Evolutionary conservation across 2,113 vertebrate genomes (phyloP).

Genomic region (Glaucomys volans): DNA sequence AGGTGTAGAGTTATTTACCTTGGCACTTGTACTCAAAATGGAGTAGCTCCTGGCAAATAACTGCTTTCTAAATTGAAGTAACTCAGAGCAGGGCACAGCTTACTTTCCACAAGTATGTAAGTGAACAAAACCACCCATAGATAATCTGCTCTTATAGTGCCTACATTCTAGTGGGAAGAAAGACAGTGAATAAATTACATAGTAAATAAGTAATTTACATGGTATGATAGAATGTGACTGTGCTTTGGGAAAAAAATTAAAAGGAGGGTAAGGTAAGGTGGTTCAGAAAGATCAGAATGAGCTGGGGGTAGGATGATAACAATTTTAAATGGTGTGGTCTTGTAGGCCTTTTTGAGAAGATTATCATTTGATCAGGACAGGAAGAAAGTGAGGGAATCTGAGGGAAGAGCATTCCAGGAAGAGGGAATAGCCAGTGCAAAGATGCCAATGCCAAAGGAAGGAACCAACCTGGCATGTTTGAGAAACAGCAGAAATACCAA

Average conservation of each 20-base stretch:
- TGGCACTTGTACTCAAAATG: no score
- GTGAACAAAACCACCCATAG: not conserved
- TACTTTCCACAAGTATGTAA: not conserved
- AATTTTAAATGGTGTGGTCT: not conserved
- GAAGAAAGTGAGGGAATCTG: not conserved
- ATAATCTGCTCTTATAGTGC: not conserved
- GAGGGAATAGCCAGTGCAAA: not conserved
- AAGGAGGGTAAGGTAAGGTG: not conserved
- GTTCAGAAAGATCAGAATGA: not conserved
- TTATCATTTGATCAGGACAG: not conserved
- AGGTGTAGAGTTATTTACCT: no score
- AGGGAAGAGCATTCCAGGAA: not conserved
- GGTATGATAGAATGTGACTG: not conserved
- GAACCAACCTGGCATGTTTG: not conserved
- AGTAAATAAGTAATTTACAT: not conserved
- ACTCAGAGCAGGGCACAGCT: no score
- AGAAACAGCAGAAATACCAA: not conserved
- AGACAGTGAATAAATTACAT: not conserved
- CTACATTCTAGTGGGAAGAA: not conserved
- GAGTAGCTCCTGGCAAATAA: no score
- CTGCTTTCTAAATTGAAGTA: no score
- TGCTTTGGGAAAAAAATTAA: conserved; percentile 31
- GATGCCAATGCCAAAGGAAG: not conserved
- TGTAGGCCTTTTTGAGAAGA: not conserved
- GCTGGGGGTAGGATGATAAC: not conserved